Evolutionary conservation across 1,140 invertebrate genomes (phyloP).

Genomic region (Onthophagus taurus): DNA sequence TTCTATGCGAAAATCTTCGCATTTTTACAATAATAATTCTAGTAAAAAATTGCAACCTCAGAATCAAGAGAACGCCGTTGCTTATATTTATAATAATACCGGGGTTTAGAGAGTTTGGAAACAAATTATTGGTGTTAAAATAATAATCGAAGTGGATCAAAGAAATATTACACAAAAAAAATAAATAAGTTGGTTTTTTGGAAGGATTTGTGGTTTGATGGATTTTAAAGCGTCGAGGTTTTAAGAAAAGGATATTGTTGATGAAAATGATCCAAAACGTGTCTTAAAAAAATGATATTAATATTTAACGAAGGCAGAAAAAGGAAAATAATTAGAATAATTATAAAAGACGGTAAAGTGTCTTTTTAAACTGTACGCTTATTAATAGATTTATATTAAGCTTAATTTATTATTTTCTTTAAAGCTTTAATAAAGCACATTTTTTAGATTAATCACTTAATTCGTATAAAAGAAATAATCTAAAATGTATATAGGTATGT

Average conservation of each 20-base stretch:
- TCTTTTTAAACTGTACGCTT: no score
- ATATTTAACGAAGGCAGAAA: no score
- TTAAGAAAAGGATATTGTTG: background rate
- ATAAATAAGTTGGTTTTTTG: conserved; percentile 5
- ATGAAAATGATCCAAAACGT: background rate
- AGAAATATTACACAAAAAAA: background rate
- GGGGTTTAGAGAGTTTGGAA: conserved; percentile 42
- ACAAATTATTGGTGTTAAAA: no score
- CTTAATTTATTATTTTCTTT: no score
- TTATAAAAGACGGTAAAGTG: no score
- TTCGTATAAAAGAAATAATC: no score
- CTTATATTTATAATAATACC: conserved; percentile 59
- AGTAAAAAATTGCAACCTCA: conserved; percentile 52
- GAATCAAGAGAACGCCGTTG: conserved; percentile 60
- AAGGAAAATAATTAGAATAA: no score
- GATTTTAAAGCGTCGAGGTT: background rate
- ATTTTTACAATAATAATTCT: conserved; percentile 59
- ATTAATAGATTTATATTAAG: no score
- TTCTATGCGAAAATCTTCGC: conserved; percentile 71
- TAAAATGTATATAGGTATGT: no score
- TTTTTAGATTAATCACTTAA: no score
- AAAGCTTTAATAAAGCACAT: no score
- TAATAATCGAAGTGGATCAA: conserved; percentile 14
- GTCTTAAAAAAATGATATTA: background rate
- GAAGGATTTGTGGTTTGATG: conserved; percentile 7